Evolutionary conservation across 1,140 invertebrate species (phyloP), one percentile per base, ranked within the genome.

Genomic region (Mercenaria mercenaria): DNA sequence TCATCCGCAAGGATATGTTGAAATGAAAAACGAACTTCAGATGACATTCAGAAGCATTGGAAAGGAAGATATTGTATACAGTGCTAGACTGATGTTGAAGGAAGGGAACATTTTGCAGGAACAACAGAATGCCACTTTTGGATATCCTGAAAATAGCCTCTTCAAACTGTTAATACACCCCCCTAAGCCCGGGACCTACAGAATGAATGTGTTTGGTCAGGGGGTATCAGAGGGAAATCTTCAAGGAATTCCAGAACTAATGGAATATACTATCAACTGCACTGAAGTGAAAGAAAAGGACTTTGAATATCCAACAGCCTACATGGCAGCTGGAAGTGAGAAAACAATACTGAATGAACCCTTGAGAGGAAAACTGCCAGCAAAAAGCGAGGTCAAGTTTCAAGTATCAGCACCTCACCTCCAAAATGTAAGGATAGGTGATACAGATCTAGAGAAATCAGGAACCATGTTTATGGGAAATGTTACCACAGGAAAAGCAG

Each of bases 171-270:
- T 61, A 20, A 64, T 92, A 6, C 43, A 61, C n/a, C 90, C 90
- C 34, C 88, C 79, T 11, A 47, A 76, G 37, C 23, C 81, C 0
- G 88, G 84, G 11, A 90, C n/a, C 47, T 92, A 79, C 59, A 79
- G 26, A 29, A 72, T 92, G 1, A n/a, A n/a, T 6, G 37, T 92
- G 13, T 92, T 74, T 76, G 88, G 79, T 20, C n/a, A 83, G 13
- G 26, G 23, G 6, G 47, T 29, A n/a, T 56, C 47, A 26, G 76
- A 84, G 26, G 72, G 84, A 34, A 56, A 34, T 11, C 47, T 52
- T n/a, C 34, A 74, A 4, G 13, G n/a, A 26, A 80, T 74, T 72
- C 26, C 43, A 11, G 39, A 81, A 37, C 50, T 92, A 23, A 67
- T 90, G 29, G 32, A 61, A 20, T 92, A 89, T 50, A 32, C 39